Evolutionary conservation across 1,140 invertebrate genomes (phyloP).

Genomic region (Sinella curviseta): DNA sequence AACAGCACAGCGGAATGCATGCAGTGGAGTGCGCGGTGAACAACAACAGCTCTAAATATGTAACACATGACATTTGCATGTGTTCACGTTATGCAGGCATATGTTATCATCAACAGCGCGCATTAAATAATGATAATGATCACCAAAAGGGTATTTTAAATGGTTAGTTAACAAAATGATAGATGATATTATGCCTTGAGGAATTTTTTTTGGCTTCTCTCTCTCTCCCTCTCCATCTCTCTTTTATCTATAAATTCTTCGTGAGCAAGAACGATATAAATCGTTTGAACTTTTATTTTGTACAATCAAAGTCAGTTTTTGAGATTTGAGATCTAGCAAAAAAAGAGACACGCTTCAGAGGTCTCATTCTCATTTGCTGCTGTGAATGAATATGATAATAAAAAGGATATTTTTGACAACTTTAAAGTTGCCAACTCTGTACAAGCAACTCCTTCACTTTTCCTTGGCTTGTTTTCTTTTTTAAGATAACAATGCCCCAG

Average conservation of each 20-base stretch:
- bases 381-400: neutral
- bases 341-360: constrained; percentile 16
- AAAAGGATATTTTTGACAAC: too few relatives aligned
- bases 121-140: neutral
- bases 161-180: constrained; percentile 14
- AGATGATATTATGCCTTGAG: neutral
- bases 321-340: too few relatives aligned
- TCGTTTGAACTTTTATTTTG: too few relatives aligned
- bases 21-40: too few relatives aligned
- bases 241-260: too few relatives aligned
- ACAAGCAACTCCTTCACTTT: constrained; percentile 2
- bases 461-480: too few relatives aligned
- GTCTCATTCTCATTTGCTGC: neutral
- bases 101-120: neutral
- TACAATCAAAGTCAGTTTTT: neutral
- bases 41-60: too few relatives aligned
- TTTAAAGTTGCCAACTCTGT: neutral
- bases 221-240: too few relatives aligned
- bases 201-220: neutral
- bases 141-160: neutral
- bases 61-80: neutral
- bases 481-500: too few relatives aligned
- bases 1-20: too few relatives aligned
- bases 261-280: too few relatives aligned
- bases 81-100: neutral